Conservation (phyloP, 2,113 vertebrate genomes). For the Actenoides lindsayi region DNA sequence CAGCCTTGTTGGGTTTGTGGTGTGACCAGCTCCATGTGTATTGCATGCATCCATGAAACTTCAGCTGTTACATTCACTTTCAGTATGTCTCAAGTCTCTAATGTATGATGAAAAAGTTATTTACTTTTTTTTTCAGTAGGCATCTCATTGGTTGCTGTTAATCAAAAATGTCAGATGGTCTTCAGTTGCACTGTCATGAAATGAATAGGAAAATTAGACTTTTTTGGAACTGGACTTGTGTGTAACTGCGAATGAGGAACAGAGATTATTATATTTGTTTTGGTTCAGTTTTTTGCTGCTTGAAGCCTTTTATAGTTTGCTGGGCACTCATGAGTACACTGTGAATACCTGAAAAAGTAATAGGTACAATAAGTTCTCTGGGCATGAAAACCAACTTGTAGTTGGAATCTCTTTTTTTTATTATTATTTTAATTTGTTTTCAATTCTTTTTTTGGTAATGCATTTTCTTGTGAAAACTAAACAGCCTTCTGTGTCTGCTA, state of each 20-base stretch:
- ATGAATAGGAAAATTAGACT: not conserved
- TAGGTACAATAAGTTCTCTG: not conserved
- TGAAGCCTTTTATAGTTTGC: not conserved
- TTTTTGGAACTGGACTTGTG: not conserved
- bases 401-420: not conserved
- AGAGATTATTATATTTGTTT: not conserved
- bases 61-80: not conserved
- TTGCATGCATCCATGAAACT: not conserved
- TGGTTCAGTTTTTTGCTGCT: not conserved
- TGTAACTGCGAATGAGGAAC: not conserved
- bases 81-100: not conserved
- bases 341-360: not conserved
- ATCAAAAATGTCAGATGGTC: not conserved
- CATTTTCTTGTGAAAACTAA: not conserved
- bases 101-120: not conserved
- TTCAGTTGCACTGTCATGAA: not conserved
- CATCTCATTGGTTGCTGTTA: not conserved
- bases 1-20: not conserved
- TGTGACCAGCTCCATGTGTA: not conserved
- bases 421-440: not conserved
- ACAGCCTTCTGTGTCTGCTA: not conserved
- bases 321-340: not conserved
- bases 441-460: not conserved
- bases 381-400: not conserved
- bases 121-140: not conserved